These are phyloP conservation scores for Scortum barcoo DNA, from an alignment of 2,113 vertebrate genomes.

Conservation along the genomic window DNA sequence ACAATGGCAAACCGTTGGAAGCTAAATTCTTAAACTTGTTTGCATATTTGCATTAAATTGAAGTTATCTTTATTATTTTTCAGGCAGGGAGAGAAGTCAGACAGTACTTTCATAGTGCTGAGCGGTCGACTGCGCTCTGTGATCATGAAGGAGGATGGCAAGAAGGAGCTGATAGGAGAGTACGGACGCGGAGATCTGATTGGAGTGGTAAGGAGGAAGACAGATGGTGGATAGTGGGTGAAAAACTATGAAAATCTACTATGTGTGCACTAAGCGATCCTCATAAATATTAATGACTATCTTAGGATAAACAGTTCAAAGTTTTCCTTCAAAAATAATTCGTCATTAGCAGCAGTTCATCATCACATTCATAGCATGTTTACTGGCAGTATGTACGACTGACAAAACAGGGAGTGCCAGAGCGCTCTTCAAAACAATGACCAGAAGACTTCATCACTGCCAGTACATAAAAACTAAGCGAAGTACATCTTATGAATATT, in stretches of 20 bases:
- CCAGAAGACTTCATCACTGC: neutral
- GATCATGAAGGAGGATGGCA: slow-evolving; percentile 94
- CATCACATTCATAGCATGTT: neutral
- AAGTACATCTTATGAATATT: slow-evolving; percentile 23
- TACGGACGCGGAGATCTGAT: slow-evolving; percentile 95
- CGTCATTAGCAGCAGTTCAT: slow-evolving; percentile 21
- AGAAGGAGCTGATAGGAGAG: slow-evolving; percentile 94
- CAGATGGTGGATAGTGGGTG: neutral
- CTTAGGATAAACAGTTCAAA: neutral
- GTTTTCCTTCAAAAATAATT: neutral
- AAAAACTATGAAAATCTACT: slow-evolving; percentile 13
- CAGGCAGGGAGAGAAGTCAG: slow-evolving; percentile 94
- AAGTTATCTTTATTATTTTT: slow-evolving; percentile 39
- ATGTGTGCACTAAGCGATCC: neutral
- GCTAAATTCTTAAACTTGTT: neutral
- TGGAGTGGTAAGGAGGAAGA: slow-evolving; percentile 90
- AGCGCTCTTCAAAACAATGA: slow-evolving; percentile 1
- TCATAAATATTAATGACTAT: slow-evolving; percentile 21
- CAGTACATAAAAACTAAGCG: slow-evolving; percentile 7
- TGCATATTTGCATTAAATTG: slow-evolving; percentile 12
- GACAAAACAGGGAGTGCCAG: neutral
- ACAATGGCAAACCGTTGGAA: neutral
- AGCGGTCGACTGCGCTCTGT: slow-evolving; percentile 95
- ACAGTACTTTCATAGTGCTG: slow-evolving; percentile 96
- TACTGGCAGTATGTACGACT: neutral